Evolutionary conservation across 1,140 invertebrate genomes (phyloP).

Genomic region (Drosophila tropicalis): DNA sequence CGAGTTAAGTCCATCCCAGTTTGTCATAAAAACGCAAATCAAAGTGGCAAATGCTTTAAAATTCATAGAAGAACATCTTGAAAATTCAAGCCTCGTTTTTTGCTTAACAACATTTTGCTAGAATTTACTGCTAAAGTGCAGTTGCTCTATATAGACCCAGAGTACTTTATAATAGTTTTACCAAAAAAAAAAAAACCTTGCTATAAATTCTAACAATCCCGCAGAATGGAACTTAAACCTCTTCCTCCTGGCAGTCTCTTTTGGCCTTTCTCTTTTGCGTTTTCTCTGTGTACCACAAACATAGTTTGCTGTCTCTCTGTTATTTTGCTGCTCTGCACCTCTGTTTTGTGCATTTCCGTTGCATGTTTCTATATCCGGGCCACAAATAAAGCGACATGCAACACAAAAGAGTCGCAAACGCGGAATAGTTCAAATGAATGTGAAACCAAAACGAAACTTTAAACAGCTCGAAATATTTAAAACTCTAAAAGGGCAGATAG

Average conservation of each 20-base stretch:
- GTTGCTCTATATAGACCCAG: not conserved
- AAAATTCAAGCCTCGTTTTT: no score
- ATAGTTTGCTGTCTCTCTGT: slow-evolving; percentile 19
- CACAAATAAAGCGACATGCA: slow-evolving; percentile 59
- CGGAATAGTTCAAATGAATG: slow-evolving; percentile 44
- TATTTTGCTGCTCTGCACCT: slow-evolving; percentile 33
- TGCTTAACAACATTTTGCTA: not conserved
- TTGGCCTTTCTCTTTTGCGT: not conserved
- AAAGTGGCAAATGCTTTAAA: no score
- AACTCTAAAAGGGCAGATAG: not conserved
- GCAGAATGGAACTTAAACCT: slow-evolving; percentile 33
- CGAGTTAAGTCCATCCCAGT: no score
- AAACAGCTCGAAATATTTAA: not conserved
- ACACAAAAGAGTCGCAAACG: slow-evolving; percentile 50
- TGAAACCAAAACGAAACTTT: not conserved
- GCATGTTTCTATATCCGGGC: slow-evolving; percentile 75
- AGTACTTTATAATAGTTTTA: not conserved
- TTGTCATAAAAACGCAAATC: no score
- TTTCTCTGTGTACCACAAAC: slow-evolving; percentile 46
- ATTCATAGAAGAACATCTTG: no score
- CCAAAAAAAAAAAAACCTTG: slow-evolving; percentile 4
- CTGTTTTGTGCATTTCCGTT: slow-evolving; percentile 65
- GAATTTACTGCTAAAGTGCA: not conserved
- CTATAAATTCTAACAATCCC: slow-evolving; percentile 52
- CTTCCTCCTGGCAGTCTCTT: not conserved